Base-by-base conservation (phyloP, 2,888 invertebrate genomes). In the Physocephala rufipes region DNA sequence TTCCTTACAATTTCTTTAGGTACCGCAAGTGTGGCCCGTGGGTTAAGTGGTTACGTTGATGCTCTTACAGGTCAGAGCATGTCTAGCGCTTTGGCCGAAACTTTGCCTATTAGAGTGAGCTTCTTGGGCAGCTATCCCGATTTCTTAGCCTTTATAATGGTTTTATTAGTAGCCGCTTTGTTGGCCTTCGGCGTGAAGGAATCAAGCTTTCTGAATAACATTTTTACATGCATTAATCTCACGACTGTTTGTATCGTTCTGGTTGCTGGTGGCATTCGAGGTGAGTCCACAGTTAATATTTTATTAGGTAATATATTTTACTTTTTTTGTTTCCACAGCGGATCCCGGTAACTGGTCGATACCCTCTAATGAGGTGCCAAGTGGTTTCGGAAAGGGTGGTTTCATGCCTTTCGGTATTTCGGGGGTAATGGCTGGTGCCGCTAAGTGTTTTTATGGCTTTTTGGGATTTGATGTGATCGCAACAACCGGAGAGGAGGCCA, bases 401-500 rank as follows among this genome's bases (percentile, higher is more conserved):
- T 98, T 97, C 85, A 89, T 94, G 87, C 98, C 98, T 0, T 98
- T 91, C 86, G 97, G 98, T 0, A 83, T 96, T 49, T 90, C 91
- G 0, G 97, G 95, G 0, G 90, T 95, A 5, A 93, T 95, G 92
- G 91, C 93, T 0, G 96, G 95, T 0, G 86, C 95, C 0, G 95
- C 95, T 0, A 94, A 93, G 80, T 95, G 94, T 82, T 95, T 95
- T 87, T 97, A 93, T 85, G 96, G 96, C 19, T 98, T 97, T 85
- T 96, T 98, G 5, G 97, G 98, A 26, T 98, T 98, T 84, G 98
- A 98, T 87, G 92, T 93, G 77, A 94, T 95, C 4, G 95, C 95
- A 15, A 94, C 95, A 2, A 95, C 95, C 0, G 94, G 95, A 0
- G 98, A 98, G 85, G 98, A 98, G 85, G 97, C 96, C 0, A 94